phyloP scores from a whole-genome alignment of 2,888 invertebrate genomes.

The Loripinus fragilis region DNA sequence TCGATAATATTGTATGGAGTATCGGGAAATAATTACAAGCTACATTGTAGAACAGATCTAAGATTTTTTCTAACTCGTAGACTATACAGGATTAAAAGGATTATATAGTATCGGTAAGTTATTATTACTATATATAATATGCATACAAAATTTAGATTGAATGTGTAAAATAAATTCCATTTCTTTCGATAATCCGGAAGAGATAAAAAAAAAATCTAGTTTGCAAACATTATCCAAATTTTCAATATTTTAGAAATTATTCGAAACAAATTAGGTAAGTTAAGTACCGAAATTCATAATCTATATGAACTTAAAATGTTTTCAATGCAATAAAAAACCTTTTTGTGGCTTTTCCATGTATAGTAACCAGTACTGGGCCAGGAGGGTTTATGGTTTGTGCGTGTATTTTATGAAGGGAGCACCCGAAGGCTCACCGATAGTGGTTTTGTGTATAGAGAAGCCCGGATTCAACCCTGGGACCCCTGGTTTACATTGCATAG shows the following conservation, averaged over 20 bases:
- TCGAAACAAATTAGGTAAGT: no score
- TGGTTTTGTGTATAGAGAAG: neutral
- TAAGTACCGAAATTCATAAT: no score
- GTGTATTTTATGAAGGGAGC: no score
- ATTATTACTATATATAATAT: neutral
- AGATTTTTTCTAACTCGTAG: neutral
- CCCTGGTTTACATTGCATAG: no score
- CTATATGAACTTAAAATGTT: no score
- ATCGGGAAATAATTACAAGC: slow-evolving; percentile 6
- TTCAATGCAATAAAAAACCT: no score
- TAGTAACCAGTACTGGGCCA: no score
- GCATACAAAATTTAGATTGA: neutral
- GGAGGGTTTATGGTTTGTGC: no score
- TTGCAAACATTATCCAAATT: neutral
- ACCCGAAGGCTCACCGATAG: neutral
- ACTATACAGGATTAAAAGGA: neutral
- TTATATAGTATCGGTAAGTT: neutral
- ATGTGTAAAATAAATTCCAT: neutral
- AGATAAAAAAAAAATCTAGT: neutral
- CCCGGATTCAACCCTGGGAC: neutral
- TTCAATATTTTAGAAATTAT: no score
- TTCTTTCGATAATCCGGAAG: neutral
- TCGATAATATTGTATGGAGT: neutral
- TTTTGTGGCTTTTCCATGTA: no score
- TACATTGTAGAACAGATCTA: neutral